Evolutionary conservation across 2,888 invertebrate genomes (phyloP).

Genomic region (Brachynemurus nebulosus): DNA sequence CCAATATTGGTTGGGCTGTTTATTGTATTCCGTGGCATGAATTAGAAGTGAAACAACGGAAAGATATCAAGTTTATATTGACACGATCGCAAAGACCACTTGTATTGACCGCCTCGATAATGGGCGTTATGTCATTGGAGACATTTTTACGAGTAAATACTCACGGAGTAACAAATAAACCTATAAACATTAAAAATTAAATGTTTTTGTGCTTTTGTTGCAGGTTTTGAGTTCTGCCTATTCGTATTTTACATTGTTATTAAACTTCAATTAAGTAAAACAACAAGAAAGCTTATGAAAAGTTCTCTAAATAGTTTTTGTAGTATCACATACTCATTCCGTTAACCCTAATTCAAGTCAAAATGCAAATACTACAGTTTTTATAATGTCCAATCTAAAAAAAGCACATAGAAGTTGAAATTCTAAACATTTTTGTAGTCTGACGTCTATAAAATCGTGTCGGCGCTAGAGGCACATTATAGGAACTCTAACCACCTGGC

Average conservation of each 20-base stretch:
- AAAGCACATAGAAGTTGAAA: too few species aligned
- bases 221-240: slow-evolving; percentile 18
- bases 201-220: slow-evolving; percentile 5
- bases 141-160: neutral
- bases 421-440: too few species aligned
- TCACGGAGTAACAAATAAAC: neutral
- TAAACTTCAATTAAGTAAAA: slow-evolving; percentile 13
- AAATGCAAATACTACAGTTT: too few species aligned
- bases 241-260: slow-evolving; percentile 17
- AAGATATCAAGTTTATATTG: slow-evolving; percentile 2
- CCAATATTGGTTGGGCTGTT: slow-evolving; percentile 16
- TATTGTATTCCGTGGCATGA: slow-evolving; percentile 16
- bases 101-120: neutral
- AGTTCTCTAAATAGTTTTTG: too few species aligned
- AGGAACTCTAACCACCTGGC: too few species aligned
- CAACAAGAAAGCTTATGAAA: neutral
- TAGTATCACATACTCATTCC: too few species aligned
- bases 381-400: too few species aligned
- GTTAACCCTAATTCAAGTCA: too few species aligned
- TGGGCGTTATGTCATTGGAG: slow-evolving; percentile 2
- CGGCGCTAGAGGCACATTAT: too few species aligned
- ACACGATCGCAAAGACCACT: neutral
- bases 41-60: neutral
- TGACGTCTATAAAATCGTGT: too few species aligned
- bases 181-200: neutral